These are phyloP conservation scores for Hymenochirus boettgeri DNA, from an alignment of 2,113 vertebrate species.

Conservation along the genomic window DNA sequence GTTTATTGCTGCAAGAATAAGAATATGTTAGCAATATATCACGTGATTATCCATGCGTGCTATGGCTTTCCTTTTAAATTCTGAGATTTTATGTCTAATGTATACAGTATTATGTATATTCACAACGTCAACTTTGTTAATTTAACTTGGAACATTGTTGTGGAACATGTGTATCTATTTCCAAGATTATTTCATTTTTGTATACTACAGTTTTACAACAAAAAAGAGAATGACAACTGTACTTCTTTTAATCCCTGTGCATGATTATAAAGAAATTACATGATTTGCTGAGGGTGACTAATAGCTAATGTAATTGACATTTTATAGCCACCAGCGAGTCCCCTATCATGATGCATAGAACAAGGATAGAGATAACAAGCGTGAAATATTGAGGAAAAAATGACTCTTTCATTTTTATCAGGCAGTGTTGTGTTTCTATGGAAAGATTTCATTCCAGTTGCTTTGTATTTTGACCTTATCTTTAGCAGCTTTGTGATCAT, in stretches of 20 bases:
- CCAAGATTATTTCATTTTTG: no score
- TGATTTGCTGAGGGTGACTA: conserved; percentile 33
- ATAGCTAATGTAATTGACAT: conserved; percentile 38
- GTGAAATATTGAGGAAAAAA: conserved; percentile 36
- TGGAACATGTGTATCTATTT: no score
- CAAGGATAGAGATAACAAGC: conserved; percentile 32
- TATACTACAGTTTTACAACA: neutral
- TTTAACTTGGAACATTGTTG: no score
- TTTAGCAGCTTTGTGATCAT: conserved; percentile 34
- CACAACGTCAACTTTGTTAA: neutral
- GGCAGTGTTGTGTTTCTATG: conserved; percentile 32
- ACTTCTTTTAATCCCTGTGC: conserved; percentile 26
- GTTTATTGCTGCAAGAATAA: no score
- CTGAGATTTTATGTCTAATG: no score
- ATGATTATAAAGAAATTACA: conserved; percentile 30
- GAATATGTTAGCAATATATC: no score
- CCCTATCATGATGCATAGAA: conserved; percentile 28
- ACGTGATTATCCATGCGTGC: no score
- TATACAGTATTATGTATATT: no score
- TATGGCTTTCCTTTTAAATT: no score
- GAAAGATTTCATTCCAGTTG: conserved; percentile 38
- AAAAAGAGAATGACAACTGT: conserved; percentile 12
- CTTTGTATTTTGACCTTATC: conserved; percentile 42
- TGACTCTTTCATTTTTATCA: conserved; percentile 34
- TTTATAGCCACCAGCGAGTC: conserved; percentile 31